Conservation (phyloP, 2,113 vertebrate species). For the Murina feae region DNA sequence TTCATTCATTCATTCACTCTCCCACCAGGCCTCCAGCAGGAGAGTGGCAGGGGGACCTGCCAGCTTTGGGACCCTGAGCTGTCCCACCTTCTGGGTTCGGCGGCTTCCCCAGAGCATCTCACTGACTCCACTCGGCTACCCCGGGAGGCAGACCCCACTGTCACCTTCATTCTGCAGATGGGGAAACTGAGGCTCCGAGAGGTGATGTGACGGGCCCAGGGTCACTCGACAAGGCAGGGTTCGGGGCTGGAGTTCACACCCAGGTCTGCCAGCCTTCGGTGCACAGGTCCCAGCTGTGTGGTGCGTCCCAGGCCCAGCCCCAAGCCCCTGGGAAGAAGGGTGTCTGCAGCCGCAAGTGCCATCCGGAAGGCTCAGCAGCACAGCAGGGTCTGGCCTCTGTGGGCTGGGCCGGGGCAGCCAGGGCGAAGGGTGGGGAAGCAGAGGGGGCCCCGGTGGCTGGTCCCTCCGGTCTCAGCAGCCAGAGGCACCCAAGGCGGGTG, state of each 20-base stretch:
- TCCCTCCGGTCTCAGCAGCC: not conserved
- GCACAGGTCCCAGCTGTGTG: not conserved
- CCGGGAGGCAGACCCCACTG: not conserved
- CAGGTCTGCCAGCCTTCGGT: not conserved
- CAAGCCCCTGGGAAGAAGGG: accelerated
- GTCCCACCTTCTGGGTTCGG: not conserved
- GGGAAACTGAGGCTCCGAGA: not conserved
- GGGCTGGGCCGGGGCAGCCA: not conserved
- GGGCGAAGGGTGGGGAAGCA: not conserved
- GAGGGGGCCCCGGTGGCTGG: not conserved
- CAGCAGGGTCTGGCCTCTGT: not conserved
- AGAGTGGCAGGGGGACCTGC: not conserved
- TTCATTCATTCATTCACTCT: accelerated
- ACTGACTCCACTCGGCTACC: not conserved
- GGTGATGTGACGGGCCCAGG: not conserved
- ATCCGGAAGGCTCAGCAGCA: not conserved
- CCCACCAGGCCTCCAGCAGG: not conserved
- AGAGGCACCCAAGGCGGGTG: not conserved
- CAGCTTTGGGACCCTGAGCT: not conserved
- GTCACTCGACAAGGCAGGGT: not conserved
- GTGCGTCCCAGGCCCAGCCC: not conserved
- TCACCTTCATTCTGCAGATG: not conserved
- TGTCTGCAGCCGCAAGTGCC: too few species aligned
- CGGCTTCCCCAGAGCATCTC: not conserved
- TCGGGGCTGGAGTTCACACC: not conserved